Conservation (phyloP, 2,113 vertebrate genomes). For the Otis tarda region DNA sequence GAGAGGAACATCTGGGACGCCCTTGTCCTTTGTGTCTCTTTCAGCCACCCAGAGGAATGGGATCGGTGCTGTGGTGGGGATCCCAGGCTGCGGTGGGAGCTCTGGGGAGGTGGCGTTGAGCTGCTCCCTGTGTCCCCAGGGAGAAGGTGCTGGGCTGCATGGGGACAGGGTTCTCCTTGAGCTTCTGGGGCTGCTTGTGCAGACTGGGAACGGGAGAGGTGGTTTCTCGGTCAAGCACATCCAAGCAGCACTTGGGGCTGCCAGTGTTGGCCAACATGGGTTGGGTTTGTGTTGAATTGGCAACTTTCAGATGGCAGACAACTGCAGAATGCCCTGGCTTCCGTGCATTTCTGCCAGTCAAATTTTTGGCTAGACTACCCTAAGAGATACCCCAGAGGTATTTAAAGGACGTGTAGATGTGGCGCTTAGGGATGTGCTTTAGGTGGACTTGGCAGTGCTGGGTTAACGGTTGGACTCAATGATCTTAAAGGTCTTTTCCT, state of each 20-base stretch:
- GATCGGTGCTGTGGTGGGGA: fast-evolving
- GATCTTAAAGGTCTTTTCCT: too few species aligned
- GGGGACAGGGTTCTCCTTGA: not conserved
- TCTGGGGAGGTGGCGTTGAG: not conserved
- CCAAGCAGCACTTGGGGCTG: not conserved
- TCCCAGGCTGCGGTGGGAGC: not conserved
- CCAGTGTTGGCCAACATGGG: not conserved
- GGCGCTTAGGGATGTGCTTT: too few species aligned
- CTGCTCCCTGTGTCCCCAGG: not conserved
- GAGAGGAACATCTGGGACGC: not conserved
- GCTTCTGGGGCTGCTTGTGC: not conserved
- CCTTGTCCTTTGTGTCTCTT: not conserved
- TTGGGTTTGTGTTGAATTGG: not conserved
- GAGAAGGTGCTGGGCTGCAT: not conserved
- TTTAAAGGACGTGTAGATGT: too few species aligned
- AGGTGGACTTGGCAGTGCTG: too few species aligned
- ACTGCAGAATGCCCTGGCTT: not conserved
- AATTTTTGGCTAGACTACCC: not conserved
- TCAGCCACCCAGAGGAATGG: not conserved
- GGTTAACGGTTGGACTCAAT: too few species aligned
- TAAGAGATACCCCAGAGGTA: too few species aligned
- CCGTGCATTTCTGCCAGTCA: not conserved
- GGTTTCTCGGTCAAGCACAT: too few species aligned
- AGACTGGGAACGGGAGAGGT: fast-evolving
- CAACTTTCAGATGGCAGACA: fast-evolving